Evolutionary conservation across 2,113 vertebrate genomes (phyloP), one percentile per base, ranked within the genome.

Genomic region (Clarias batrachus): DNA sequence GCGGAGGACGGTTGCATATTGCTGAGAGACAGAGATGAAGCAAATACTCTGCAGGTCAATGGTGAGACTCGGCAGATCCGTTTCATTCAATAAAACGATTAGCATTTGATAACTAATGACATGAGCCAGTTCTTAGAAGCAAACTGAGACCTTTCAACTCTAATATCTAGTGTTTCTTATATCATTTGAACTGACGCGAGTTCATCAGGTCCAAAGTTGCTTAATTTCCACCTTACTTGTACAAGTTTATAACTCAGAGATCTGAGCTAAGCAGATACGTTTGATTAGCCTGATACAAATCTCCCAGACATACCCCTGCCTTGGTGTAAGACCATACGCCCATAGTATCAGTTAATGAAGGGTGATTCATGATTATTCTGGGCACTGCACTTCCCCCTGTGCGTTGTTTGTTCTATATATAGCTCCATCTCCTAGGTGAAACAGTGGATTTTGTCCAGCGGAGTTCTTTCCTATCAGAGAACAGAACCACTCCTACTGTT

Each of bases 401-500:
- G 33, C 73, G 68, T 83, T 82, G 63, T 82, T 88, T 85, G 65
- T 68, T 89, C 65, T 89, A 86, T 81, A 73, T 88, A 85, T 86
- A 59, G 66, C 79, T 70, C 82, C 59, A 37, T 90, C 84, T 81
- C 62, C 63, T 68, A 25, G 78, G 82, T 37, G 27, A 88, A 84
- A 80, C 68, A 63, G n/a, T 41, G n/a, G 65, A 87, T 27, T n/a
- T 60, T 79, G 76, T 82, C 80, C 68, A 85, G 70, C 41, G 33
- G 68, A 10, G 27, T 57, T 60, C n/a, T 68, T 52, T 80, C 27
- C 71, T 85, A 54, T 81, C 60, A 68, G 57, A 74, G 33, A 60
- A 62, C 73, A 27, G 85, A 81, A 86, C 90, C 89, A 87, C 89
- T 96, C 96, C 96, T 94, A 78, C 92, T 56, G 10, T 81, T 71